Conservation (phyloP, 1,140 invertebrate genomes). For the Manduca sexta region DNA sequence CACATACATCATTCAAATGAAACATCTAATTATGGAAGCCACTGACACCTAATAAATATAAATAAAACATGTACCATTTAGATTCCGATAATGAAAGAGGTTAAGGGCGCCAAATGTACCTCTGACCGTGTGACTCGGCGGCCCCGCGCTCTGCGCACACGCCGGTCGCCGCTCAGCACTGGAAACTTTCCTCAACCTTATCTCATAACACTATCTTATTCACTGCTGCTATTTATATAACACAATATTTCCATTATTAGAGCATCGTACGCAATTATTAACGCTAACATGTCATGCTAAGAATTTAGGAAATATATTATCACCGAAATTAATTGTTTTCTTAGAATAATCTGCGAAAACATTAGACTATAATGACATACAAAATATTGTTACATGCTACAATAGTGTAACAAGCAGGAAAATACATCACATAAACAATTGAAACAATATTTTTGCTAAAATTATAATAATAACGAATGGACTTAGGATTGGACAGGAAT, state of each 20-base stretch:
- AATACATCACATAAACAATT: too few relatives aligned
- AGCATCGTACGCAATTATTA: neutral
- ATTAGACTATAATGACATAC: neutral
- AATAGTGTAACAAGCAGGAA: too few relatives aligned
- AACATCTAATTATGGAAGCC: slow-evolving; percentile 3
- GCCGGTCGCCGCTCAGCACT: neutral
- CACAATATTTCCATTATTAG: neutral
- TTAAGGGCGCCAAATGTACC: slow-evolving; percentile 42
- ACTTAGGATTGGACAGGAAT: too few relatives aligned
- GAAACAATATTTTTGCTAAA: too few relatives aligned
- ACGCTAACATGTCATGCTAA: too few relatives aligned
- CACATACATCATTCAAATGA: too few relatives aligned
- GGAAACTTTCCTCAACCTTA: neutral
- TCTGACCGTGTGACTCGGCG: slow-evolving; percentile 35
- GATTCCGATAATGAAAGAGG: slow-evolving; percentile 44
- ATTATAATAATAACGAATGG: too few relatives aligned
- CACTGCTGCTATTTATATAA: neutral
- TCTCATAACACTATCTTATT: neutral
- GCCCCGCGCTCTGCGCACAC: neutral
- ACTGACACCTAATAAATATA: slow-evolving; percentile 24
- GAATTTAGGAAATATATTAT: too few relatives aligned
- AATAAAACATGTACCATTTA: slow-evolving; percentile 19
- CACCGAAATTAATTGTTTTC: too few relatives aligned
- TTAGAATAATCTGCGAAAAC: too few relatives aligned
- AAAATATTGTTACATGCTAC: too few relatives aligned